These are phyloP conservation scores for Beroe ovata DNA, from an alignment of 37 sponge, comb jelly and placozoan species.

Conservation along the genomic window DNA sequence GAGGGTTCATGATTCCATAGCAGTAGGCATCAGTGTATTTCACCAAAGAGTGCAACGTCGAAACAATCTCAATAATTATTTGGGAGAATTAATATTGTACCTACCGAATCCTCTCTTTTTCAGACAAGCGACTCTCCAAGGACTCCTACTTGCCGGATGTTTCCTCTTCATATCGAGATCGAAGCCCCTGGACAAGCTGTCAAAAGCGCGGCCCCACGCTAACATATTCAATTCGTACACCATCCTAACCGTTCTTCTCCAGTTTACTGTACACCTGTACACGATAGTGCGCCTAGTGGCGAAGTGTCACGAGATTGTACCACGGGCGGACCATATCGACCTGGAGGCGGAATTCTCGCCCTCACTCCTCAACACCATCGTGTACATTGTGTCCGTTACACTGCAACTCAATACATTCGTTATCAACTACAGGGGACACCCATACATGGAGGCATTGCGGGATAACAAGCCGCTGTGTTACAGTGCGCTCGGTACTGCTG, in stretches of 20 bases:
- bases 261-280: constrained; percentile 85
- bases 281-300: constrained; percentile 78
- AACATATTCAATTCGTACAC: constrained; percentile 97
- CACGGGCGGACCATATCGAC: constrained; percentile 69
- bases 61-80: no score
- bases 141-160: constrained; percentile 88
- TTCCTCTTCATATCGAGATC: constrained; percentile 89
- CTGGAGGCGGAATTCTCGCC: constrained; percentile 94
- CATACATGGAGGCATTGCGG: constrained; percentile 86
- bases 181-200: constrained; percentile 83
- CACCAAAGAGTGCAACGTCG: no score
- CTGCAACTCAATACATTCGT: constrained; percentile 95
- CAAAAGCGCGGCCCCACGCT: constrained; percentile 86
- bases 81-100: no score
- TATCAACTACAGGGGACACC: constrained; percentile 96
- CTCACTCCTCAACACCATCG: constrained; percentile 86
- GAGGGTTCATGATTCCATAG: no score
- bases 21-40: no score
- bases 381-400: constrained; percentile 89
- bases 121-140: constrained; percentile 94
- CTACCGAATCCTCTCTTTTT: neutral
- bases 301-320: constrained; percentile 70
- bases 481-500: constrained; percentile 71
- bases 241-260: constrained; percentile 80
- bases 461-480: constrained; percentile 86